Conservation (phyloP, 2,888 invertebrate genomes). For the Eupithecia vulgata region DNA sequence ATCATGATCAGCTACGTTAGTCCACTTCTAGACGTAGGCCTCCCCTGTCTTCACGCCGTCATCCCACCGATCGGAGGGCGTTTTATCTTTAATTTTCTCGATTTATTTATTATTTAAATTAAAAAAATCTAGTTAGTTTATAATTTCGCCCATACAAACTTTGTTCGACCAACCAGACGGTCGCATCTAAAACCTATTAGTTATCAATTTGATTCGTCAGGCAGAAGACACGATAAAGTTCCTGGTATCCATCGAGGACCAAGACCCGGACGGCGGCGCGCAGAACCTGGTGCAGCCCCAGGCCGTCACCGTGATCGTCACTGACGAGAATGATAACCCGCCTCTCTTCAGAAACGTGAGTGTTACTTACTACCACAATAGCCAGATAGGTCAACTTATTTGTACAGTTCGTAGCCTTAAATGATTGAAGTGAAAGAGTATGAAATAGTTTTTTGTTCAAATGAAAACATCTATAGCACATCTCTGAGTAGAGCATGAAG, state of each 20-base stretch:
- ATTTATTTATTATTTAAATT: too few species aligned
- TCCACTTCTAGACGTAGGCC: too few species aligned
- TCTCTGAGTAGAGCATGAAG: background rate
- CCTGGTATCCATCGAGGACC: slow-evolving; percentile 91
- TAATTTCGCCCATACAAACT: background rate
- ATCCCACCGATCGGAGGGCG: too few species aligned
- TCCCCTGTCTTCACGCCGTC: too few species aligned
- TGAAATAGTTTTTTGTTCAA: background rate
- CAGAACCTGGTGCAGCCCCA: slow-evolving; percentile 89
- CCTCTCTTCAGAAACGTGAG: slow-evolving; percentile 91
- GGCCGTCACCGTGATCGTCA: slow-evolving; percentile 91
- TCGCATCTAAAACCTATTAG: background rate
- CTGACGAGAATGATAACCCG: slow-evolving; percentile 95
- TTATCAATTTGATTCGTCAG: slow-evolving; percentile 65
- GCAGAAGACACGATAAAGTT: slow-evolving; percentile 91
- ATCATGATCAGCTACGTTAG: too few species aligned
- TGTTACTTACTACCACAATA: background rate
- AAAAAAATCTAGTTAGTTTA: background rate
- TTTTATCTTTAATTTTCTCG: too few species aligned
- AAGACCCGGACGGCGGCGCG: slow-evolving; percentile 84
- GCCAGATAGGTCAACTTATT: too few species aligned
- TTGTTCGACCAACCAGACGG: background rate
- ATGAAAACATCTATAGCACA: background rate
- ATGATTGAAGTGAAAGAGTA: background rate
- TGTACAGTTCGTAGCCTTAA: background rate